phyloP scores from a whole-genome alignment of 2,888 invertebrate genomes.

The Acleris literana region DNA sequence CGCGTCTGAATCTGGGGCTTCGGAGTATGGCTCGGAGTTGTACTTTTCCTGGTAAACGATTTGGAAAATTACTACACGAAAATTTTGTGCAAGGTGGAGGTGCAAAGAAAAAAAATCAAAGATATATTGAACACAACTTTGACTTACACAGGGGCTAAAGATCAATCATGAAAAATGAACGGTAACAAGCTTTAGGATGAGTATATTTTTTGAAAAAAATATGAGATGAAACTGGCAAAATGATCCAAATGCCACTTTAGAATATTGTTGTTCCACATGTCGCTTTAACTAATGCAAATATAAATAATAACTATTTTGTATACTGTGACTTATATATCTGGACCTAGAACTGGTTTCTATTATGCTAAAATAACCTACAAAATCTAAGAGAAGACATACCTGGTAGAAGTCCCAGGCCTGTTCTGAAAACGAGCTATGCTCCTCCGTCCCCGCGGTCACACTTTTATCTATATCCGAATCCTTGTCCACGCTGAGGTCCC shows the following conservation, averaged over 20 bases:
- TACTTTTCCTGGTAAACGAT: constrained; percentile 90
- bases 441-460: constrained; percentile 86
- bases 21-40: constrained; percentile 95
- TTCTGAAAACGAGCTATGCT: constrained; percentile 93
- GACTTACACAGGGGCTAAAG: no score
- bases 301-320: no score
- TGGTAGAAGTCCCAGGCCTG: constrained; percentile 98
- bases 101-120: background rate
- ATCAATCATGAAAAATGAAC: no score
- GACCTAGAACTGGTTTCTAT: no score
- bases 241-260: no score
- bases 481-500: constrained; percentile 74
- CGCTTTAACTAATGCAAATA: no score
- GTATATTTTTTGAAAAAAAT: no score
- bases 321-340: no score
- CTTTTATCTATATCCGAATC: constrained; percentile 83
- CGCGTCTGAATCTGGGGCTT: constrained; percentile 92
- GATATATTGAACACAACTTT: no score
- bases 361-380: background rate
- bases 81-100: background rate
- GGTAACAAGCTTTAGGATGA: no score
- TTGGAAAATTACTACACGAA: constrained; percentile 10
- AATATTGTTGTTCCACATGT: no score
- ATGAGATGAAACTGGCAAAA: no score
- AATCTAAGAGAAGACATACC: constrained; percentile 69